Percentiles rank a stretch among this genome's conserved stretches.
phyloP scores from a whole-genome alignment of 2,797 vertebrate species.

The Gambusia yucatana region DNA sequence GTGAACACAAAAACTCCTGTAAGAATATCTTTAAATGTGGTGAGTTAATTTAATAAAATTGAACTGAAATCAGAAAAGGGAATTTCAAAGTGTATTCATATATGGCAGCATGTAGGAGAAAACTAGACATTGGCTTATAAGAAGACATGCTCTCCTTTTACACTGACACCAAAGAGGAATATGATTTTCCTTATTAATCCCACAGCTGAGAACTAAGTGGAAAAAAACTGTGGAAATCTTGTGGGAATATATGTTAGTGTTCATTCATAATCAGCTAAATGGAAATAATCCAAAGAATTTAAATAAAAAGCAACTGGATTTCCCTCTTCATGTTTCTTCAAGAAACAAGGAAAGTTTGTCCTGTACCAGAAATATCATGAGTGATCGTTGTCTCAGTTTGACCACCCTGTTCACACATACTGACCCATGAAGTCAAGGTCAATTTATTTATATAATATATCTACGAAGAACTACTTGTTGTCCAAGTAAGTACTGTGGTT shows the following conservation, averaged over 20 bases:
- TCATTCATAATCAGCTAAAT: background rate
- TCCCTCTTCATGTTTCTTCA: background rate
- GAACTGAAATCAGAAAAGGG: background rate
- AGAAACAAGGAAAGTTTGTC: background rate
- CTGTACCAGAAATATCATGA: background rate
- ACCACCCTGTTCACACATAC: background rate
- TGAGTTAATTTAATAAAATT: background rate
- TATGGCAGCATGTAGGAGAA: background rate
- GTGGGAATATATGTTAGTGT: background rate
- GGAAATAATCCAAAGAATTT: background rate
- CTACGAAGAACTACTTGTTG: background rate
- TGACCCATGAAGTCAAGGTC: background rate
- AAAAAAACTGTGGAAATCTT: background rate
- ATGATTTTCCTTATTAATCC: background rate
- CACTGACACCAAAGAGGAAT: background rate
- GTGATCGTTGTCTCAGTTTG: background rate
- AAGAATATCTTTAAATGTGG: background rate
- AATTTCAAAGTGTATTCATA: background rate
- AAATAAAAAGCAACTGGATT: background rate
- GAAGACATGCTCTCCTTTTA: background rate
- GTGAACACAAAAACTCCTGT: background rate
- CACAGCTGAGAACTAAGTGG: background rate
- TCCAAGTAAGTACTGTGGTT: background rate
- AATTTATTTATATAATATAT: background rate
- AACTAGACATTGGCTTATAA: slow-evolving; percentile 2